phyloP scores from a whole-genome alignment of 1,140 invertebrate species.

The Asobara japonica region DNA sequence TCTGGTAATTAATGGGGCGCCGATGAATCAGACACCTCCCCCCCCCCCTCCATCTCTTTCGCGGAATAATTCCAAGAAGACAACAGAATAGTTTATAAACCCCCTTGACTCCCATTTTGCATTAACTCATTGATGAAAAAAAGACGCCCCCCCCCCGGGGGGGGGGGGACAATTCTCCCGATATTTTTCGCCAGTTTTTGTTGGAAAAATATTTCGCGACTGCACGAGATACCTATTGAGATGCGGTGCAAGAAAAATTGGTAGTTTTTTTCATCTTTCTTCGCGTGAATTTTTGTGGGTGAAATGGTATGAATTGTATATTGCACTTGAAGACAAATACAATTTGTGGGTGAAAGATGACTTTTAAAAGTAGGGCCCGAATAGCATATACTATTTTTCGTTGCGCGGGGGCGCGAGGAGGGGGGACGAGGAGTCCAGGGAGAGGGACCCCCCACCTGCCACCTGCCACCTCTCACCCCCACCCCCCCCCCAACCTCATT shows the following conservation, averaged over 20 bases:
- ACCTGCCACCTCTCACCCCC: too few species aligned
- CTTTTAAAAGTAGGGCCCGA: too few species aligned
- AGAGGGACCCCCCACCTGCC: too few species aligned
- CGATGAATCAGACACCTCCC: conserved; percentile 60
- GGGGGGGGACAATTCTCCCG: background rate
- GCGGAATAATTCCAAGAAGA: conserved; percentile 66
- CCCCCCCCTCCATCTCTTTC: background rate
- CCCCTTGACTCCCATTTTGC: conserved; percentile 44
- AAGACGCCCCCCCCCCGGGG: too few species aligned
- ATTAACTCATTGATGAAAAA: background rate
- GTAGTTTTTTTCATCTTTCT: conserved; percentile 17
- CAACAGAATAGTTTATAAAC: conserved; percentile 69
- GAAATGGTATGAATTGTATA: background rate
- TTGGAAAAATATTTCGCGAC: background rate
- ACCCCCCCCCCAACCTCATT: too few species aligned
- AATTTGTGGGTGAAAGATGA: background rate
- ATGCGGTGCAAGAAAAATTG: background rate
- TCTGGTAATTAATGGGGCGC: conserved; percentile 62
- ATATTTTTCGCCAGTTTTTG: background rate
- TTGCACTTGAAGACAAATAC: background rate
- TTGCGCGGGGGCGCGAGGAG: too few species aligned
- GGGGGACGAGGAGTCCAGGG: too few species aligned
- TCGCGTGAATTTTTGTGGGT: background rate
- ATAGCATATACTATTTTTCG: too few species aligned
- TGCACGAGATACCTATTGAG: background rate